Evolutionary conservation across 2,797 vertebrate species (phyloP), one percentile per base, ranked within the genome.

Genomic region (Hybognathus amarus): DNA sequence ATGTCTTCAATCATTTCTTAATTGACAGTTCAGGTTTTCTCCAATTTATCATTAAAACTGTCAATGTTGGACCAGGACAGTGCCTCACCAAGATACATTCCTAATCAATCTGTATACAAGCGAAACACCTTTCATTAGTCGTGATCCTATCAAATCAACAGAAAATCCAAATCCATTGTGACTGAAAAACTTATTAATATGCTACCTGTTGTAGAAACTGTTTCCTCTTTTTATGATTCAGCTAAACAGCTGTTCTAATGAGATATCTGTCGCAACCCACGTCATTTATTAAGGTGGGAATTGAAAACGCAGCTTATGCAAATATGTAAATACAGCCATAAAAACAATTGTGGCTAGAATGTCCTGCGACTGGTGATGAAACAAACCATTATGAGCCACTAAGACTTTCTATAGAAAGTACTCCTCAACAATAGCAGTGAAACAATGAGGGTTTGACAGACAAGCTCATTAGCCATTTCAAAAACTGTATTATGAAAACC

Each of bases 291-390:
- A 18, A 47, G 27, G 15, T 13, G 12, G 59, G 73, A 77, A 77
- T 9, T 40, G 17, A 54, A 82, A 76, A 82, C 30, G 30, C 50
- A 20, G 83, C 83, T 80, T 66, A 75, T 75, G 71, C 56, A 85
- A 85, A 85, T 63, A 67, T 84, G 61, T 76, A 82, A 82, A 82
- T 59, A 66, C 66, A 10, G 38, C 54, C 42, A 78, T 42, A 36
- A 67, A n/a, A 77, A 45, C 64, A 68, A 69, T 68, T 77, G 33
- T 38, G 24, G 50, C 50, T 30, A 61, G 52, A 69, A 70, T 54
- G 63, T 83, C 77, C 82, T 77, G 81, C 64, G 7, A 77, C 24
- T 67, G 52, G 63, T 63, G 74, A 83, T 83, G 82, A 77, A 83
- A 63, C 50, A 45, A 69, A 77, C 36, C 74, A 77, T 83, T 70